Conservation (phyloP, 2,888 invertebrate genomes). For the Malthinus seriepunctatus region DNA sequence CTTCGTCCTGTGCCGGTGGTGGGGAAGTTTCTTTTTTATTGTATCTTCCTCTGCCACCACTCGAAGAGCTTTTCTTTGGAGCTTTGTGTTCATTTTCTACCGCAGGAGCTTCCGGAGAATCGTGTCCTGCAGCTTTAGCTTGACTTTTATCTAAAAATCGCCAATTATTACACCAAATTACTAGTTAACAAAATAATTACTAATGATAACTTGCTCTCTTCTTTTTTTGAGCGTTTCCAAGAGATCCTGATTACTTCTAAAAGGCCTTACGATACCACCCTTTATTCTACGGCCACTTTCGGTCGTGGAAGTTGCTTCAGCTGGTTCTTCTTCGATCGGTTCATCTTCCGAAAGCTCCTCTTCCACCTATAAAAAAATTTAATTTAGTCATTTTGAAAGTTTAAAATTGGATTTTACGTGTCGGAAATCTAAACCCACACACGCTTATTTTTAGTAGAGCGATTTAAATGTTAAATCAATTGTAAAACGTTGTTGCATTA, state of each 20-base stretch:
- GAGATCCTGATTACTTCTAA: constrained; percentile 78
- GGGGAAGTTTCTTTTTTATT: constrained; percentile 23
- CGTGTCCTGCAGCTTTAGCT: constrained; percentile 16
- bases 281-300: constrained; percentile 70
- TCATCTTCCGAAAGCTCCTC: constrained; percentile 60
- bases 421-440: too few relatives aligned
- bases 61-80: constrained; percentile 11
- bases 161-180: background rate
- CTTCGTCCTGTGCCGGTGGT: constrained; percentile 15
- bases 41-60: constrained; percentile 12
- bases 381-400: too few relatives aligned
- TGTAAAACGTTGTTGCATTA: too few relatives aligned
- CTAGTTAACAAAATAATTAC: constrained; percentile 47
- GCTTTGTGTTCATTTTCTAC: constrained; percentile 11
- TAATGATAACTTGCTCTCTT: constrained; percentile 69
- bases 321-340: constrained; percentile 61
- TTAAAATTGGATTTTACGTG: too few relatives aligned
- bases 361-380: constrained; percentile 47
- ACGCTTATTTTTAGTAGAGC: too few relatives aligned
- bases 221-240: constrained; percentile 73
- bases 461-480: too few relatives aligned
- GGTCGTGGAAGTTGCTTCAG: constrained; percentile 68
- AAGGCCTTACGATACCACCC: constrained; percentile 70
- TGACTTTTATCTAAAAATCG: constrained; percentile 18
- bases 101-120: constrained; percentile 15